These are phyloP conservation scores for Lacerta agilis DNA, from an alignment of 2,797 vertebrate genomes.

Conservation along the genomic window DNA sequence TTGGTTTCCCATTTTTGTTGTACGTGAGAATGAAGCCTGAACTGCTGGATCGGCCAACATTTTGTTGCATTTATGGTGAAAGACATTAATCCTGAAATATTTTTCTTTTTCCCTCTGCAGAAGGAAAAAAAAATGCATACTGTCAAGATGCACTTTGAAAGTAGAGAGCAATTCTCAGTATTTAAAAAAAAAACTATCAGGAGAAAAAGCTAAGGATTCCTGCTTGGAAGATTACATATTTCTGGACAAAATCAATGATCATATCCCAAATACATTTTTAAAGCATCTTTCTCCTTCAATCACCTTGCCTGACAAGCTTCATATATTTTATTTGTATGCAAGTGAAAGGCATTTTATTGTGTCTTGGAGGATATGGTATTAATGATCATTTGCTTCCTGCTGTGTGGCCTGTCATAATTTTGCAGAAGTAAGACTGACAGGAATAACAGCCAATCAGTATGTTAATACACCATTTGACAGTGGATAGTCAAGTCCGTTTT, in stretches of 20 bases:
- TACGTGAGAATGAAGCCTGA: background rate
- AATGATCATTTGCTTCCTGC: constrained; percentile 78
- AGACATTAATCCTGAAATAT: background rate
- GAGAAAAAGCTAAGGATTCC: constrained; percentile 36
- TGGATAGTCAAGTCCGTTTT: constrained; percentile 61
- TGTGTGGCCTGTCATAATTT: constrained; percentile 77
- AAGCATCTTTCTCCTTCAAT: constrained; percentile 63
- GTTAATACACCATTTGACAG: constrained; percentile 66
- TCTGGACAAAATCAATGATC: constrained; percentile 27
- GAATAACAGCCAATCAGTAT: constrained; percentile 71
- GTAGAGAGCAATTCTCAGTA: background rate
- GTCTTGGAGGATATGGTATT: constrained; percentile 72
- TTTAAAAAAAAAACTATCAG: constrained; percentile 34
- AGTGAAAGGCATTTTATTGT: constrained; percentile 74
- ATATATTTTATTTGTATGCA: constrained; percentile 76
- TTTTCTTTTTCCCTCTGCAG: background rate
- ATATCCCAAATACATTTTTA: constrained; percentile 56
- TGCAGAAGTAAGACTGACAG: constrained; percentile 70
- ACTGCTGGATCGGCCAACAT: background rate
- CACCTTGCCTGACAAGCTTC: constrained; percentile 69
- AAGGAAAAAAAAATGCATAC: background rate
- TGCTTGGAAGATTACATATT: constrained; percentile 42
- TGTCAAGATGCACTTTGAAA: background rate
- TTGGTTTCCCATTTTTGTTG: too few relatives aligned
- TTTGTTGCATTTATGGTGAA: background rate